A percentile compares a stretch with the other conserved stretches of the same genome.
These are phyloP conservation scores for Phalera bucephala DNA, from an alignment of 2,888 invertebrate genomes.

Conservation along the genomic window DNA sequence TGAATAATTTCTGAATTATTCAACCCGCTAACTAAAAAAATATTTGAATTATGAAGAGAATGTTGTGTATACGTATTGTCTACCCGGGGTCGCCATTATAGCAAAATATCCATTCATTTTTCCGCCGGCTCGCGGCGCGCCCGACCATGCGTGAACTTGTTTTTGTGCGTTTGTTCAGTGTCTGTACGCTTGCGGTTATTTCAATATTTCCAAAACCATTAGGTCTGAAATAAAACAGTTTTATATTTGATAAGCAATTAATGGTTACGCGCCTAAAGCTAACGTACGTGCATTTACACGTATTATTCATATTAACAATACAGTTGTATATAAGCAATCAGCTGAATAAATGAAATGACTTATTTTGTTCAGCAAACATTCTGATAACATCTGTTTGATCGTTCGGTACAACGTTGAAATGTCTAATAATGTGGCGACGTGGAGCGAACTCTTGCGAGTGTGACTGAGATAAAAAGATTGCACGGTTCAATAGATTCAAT, in stretches of 20 bases:
- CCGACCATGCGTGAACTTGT: slow-evolving; percentile 75
- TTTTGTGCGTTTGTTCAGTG: slow-evolving; percentile 75
- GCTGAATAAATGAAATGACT: slow-evolving; percentile 7
- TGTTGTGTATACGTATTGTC: slow-evolving; percentile 36
- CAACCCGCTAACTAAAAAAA: no score
- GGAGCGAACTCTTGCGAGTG: slow-evolving; percentile 48
- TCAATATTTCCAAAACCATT: slow-evolving; percentile 64
- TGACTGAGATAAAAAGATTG: slow-evolving; percentile 68
- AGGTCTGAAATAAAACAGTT: slow-evolving; percentile 61
- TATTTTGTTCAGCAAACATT: slow-evolving; percentile 14
- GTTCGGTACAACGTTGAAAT: slow-evolving; percentile 23
- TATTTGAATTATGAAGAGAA: neutral
- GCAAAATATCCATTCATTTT: slow-evolving; percentile 75
- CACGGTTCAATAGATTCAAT: slow-evolving; percentile 77
- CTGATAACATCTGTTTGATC: slow-evolving; percentile 16
- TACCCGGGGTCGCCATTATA: slow-evolving; percentile 62
- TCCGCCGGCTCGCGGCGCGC: slow-evolving; percentile 59
- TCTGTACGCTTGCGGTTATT: slow-evolving; percentile 71
- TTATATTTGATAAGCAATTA: slow-evolving; percentile 51
- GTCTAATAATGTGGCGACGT: slow-evolving; percentile 32
- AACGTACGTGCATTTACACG: neutral
- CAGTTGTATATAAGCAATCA: neutral
- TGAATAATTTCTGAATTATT: no score
- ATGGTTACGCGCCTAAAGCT: slow-evolving; percentile 18
- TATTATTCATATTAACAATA: no score